Conservation (phyloP, 2,113 vertebrate species). For the Pelvicachromis taeniatus region DNA sequence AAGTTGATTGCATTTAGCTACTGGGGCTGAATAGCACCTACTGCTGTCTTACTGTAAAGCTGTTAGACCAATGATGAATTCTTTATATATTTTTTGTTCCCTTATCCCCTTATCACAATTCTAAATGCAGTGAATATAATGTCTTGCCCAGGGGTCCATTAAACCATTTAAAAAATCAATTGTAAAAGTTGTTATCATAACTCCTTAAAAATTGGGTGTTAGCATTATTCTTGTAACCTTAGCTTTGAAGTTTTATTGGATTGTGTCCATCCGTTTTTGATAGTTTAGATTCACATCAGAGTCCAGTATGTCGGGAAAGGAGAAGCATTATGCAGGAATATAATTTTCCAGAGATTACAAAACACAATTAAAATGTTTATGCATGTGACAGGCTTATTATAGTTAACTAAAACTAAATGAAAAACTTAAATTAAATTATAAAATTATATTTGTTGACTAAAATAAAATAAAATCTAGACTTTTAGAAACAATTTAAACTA, state of each 20-base stretch:
- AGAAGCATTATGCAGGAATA: neutral
- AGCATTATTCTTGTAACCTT: neutral
- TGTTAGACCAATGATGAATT: neutral
- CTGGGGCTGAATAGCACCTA: neutral
- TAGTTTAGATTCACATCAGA: neutral
- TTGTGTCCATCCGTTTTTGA: neutral
- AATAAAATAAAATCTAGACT: neutral
- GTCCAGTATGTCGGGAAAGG: neutral
- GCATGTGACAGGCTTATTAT: neutral
- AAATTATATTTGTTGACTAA: neutral
- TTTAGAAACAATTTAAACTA: neutral
- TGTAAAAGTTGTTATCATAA: neutral
- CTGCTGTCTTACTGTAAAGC: neutral
- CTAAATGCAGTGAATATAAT: neutral
- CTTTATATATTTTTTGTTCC: neutral
- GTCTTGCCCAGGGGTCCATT: neutral
- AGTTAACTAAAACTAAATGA: neutral
- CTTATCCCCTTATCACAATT: neutral
- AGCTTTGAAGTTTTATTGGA: neutral
- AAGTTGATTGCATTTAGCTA: neutral
- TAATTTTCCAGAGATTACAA: neutral
- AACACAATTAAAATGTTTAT: neutral
- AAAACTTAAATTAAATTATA: neutral
- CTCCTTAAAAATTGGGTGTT: conserved; percentile 1
- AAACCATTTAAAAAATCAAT: neutral